These are phyloP conservation scores for Agelaius phoeniceus DNA, from an alignment of 2,113 vertebrate species.

Conservation along the genomic window DNA sequence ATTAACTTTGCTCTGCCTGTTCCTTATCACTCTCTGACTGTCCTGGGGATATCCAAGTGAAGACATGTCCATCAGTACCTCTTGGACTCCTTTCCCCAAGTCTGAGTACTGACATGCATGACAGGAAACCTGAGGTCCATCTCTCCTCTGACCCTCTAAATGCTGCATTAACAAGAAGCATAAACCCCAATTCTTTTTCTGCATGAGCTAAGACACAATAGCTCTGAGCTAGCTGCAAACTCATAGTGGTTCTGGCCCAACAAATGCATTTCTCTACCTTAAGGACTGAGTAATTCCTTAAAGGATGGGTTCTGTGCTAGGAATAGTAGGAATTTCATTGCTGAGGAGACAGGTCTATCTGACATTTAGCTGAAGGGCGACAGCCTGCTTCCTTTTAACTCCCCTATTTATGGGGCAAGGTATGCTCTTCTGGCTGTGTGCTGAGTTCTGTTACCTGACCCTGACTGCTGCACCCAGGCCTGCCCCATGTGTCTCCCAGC, in stretches of 20 bases:
- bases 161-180: neutral
- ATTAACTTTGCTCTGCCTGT: neutral
- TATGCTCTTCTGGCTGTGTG: neutral
- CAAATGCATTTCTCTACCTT: neutral
- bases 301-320: neutral
- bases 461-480: neutral
- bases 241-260: neutral
- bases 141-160: neutral
- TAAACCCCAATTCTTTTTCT: neutral
- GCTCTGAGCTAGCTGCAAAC: neutral
- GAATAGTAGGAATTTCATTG: neutral
- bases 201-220: neutral
- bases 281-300: neutral
- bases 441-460: neutral
- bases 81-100: neutral
- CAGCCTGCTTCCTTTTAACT: neutral
- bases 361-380: neutral
- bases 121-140: neutral
- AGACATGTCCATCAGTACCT: neutral
- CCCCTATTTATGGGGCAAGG: accelerated
- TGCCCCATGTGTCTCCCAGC: neutral
- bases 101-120: neutral
- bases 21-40: neutral
- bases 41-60: neutral
- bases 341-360: neutral